These are phyloP conservation scores for Zaprionus tsacasi DNA, from an alignment of 1,140 invertebrate species.

Conservation along the genomic window DNA sequence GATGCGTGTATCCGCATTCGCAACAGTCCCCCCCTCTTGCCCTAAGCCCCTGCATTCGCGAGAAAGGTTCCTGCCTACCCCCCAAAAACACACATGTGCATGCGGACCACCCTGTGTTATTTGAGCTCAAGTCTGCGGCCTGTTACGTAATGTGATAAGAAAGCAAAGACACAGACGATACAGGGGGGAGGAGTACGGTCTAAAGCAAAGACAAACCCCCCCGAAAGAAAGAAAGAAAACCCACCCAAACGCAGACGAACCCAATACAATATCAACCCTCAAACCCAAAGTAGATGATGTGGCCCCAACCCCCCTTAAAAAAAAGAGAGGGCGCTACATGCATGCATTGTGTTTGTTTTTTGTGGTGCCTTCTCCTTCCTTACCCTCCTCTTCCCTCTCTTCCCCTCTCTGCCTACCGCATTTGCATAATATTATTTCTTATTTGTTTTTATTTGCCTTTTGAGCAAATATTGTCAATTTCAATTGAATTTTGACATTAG, in stretches of 20 bases:
- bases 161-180: slow-evolving; percentile 48
- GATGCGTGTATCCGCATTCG: slow-evolving; percentile 51
- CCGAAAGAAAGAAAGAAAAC: slow-evolving; percentile 4
- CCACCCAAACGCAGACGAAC: slow-evolving; percentile 4
- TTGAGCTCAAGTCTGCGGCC: slow-evolving; percentile 74
- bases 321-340: not conserved
- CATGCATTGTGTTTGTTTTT: slow-evolving; percentile 31
- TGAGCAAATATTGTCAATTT: slow-evolving; percentile 52
- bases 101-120: slow-evolving; percentile 47
- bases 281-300: not conserved
- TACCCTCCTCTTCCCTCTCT: not conserved
- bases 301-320: not conserved
- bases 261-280: slow-evolving; percentile 27
- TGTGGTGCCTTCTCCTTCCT: not conserved
- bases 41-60: slow-evolving; percentile 1
- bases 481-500: slow-evolving; percentile 81
- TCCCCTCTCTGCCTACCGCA: slow-evolving; percentile 49
- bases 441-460: slow-evolving; percentile 70
- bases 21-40: slow-evolving; percentile 9
- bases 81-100: slow-evolving; percentile 4
- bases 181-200: not conserved
- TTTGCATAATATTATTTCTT: slow-evolving; percentile 72
- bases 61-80: slow-evolving; percentile 29
- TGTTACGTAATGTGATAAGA: slow-evolving; percentile 80
- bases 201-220: not conserved